phyloP scores from a whole-genome alignment of 2,888 invertebrate species.

The Dioctria rufipes region DNA sequence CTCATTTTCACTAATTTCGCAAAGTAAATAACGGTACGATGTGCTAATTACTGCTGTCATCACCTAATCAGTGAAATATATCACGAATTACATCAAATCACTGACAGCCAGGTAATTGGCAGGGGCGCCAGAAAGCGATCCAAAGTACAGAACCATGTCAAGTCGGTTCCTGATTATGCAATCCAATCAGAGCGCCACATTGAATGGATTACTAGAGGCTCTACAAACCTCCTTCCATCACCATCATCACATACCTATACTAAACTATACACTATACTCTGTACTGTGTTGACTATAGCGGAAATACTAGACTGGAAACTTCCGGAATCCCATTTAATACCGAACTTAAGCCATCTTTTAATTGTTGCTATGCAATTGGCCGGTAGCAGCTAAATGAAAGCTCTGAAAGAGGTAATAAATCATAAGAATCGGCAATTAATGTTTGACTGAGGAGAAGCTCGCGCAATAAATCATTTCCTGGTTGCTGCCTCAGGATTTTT shows the following conservation, averaged over 20 bases:
- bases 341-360: constrained; percentile 14
- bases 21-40: too few relatives aligned
- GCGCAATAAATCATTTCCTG: constrained; percentile 28
- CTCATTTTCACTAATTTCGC: too few relatives aligned
- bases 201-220: too few relatives aligned
- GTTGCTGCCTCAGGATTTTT: constrained; percentile 25
- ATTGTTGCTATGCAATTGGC: constrained; percentile 19
- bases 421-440: constrained; percentile 43
- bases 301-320: not conserved
- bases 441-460: constrained; percentile 29
- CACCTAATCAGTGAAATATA: not conserved
- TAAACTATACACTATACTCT: too few relatives aligned
- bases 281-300: too few relatives aligned
- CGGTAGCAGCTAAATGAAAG: constrained; percentile 20
- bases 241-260: too few relatives aligned
- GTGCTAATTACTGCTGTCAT: too few relatives aligned
- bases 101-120: constrained; percentile 9
- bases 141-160: too few relatives aligned
- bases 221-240: too few relatives aligned
- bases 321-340: constrained; percentile 13
- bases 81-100: constrained; percentile 22
- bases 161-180: too few relatives aligned
- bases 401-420: constrained; percentile 36
- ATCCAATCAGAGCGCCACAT: too few relatives aligned
- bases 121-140: not conserved